Base-by-base conservation (phyloP, 2,797 vertebrate species). In the Psittacula echo region DNA sequence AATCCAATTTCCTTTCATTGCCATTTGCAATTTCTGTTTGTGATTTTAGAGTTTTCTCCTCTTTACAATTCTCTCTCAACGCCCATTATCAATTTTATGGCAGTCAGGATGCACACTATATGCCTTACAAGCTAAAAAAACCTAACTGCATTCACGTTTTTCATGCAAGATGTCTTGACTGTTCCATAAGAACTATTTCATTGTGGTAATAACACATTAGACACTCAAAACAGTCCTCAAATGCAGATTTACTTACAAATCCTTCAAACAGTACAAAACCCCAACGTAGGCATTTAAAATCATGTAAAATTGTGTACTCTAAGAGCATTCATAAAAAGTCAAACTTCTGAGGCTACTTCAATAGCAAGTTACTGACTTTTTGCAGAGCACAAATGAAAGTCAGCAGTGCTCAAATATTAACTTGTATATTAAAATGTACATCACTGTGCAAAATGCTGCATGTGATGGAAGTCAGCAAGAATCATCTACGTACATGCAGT, bases 401-500 rank as follows among this genome's bases (percentile, higher is more conserved):
- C n/a, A 81, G 30, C 30, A 65, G 32, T 62, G 30, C 41, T 61
- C 30, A 74, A 89, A 80, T 58, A 83, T 9, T 75, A 64, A 64
- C 47, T 64, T 24, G 42, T 7, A 11, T 9, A 65, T 32, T 45
- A 58, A 87, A 67, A 72, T 10, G 29, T 9, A 41, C 9, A 48
- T 39, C 12, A 67, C 13, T 50, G 48, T 54, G 26, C 7, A 18
- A 61, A 78, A 73, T 26, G 9, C 45, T 58, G 3, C 41, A 51
- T 2, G 30, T 45, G 66, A 77, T 17, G 27, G 26, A 73, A 51
- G 20, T 21, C 64, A 89, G n/a, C 58, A 68, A 2, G 17, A 65
- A 75, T 32, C 66, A 29, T 5, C 41, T 68, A 37, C 2, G 22
- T 6, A 56, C 17, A n/a, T 0, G 0, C 18, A 77, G 56, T 24